phyloP scores from a whole-genome alignment of 2,113 vertebrate species.

The Hippopotamus amphibius region DNA sequence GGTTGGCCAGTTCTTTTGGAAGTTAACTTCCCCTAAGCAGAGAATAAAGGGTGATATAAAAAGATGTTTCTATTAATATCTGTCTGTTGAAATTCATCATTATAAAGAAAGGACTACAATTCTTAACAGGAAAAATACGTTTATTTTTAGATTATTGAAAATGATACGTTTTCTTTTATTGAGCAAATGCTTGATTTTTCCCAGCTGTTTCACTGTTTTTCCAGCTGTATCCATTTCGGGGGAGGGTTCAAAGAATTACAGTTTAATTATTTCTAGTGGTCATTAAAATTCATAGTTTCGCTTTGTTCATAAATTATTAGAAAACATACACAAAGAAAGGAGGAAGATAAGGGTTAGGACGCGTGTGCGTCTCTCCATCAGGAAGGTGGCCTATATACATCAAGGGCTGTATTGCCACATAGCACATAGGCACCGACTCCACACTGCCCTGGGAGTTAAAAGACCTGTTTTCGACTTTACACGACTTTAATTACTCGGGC shows the following conservation, averaged over 20 bases:
- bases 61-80: slow-evolving; percentile 65
- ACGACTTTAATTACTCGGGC: neutral
- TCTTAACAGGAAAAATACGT: slow-evolving; percentile 4
- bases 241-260: neutral
- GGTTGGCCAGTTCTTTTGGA: neutral
- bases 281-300: slow-evolving; percentile 27
- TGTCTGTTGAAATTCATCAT: slow-evolving; percentile 2
- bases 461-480: slow-evolving; percentile 4
- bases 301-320: slow-evolving; percentile 8
- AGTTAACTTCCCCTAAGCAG: slow-evolving; percentile 39
- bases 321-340: neutral
- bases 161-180: slow-evolving; percentile 28
- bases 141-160: slow-evolving; percentile 55
- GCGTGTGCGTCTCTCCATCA: neutral
- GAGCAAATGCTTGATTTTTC: slow-evolving; percentile 43
- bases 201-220: neutral
- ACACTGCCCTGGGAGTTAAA: neutral
- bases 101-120: neutral
- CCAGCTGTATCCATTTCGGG: neutral
- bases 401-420: neutral
- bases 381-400: neutral
- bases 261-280: neutral
- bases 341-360: neutral
- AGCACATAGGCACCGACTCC: neutral
- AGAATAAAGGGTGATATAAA: slow-evolving; percentile 54